Conservation (phyloP, 2,113 vertebrate genomes). For the Gobio gobio region DNA sequence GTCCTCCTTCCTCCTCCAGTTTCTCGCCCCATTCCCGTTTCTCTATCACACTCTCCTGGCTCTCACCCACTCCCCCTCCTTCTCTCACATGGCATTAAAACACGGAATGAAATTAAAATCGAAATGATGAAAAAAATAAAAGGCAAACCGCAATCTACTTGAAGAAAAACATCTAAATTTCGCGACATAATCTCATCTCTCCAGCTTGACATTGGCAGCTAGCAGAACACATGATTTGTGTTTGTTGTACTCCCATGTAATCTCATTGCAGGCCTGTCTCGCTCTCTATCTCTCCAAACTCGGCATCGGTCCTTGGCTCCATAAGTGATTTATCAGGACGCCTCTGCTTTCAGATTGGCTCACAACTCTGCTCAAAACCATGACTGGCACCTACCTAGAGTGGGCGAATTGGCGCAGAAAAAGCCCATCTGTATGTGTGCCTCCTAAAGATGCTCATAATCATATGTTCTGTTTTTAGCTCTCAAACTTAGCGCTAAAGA, state of each 20-base stretch:
- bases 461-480: slow-evolving; percentile 25
- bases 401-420: slow-evolving; percentile 27
- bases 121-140: slow-evolving; percentile 59
- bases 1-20: slow-evolving; percentile 53
- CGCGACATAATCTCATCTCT: slow-evolving; percentile 73
- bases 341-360: slow-evolving; percentile 50
- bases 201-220: slow-evolving; percentile 65
- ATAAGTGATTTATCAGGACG: slow-evolving; percentile 48
- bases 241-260: slow-evolving; percentile 72
- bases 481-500: slow-evolving; percentile 13
- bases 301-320: slow-evolving; percentile 49
- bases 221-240: slow-evolving; percentile 65
- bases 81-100: slow-evolving; percentile 33
- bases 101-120: slow-evolving; percentile 41
- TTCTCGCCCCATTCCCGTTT: slow-evolving; percentile 35
- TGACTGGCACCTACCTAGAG: slow-evolving; percentile 42
- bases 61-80: slow-evolving; percentile 33
- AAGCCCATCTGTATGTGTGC: slow-evolving; percentile 34
- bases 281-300: slow-evolving; percentile 57
- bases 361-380: slow-evolving; percentile 19
- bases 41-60: slow-evolving; percentile 40
- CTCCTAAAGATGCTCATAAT: slow-evolving; percentile 23
- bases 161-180: slow-evolving; percentile 71
- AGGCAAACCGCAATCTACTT: slow-evolving; percentile 60
- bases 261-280: slow-evolving; percentile 65